Base-by-base conservation (phyloP, 1,140 invertebrate genomes). In the Chymomyza costata region DNA sequence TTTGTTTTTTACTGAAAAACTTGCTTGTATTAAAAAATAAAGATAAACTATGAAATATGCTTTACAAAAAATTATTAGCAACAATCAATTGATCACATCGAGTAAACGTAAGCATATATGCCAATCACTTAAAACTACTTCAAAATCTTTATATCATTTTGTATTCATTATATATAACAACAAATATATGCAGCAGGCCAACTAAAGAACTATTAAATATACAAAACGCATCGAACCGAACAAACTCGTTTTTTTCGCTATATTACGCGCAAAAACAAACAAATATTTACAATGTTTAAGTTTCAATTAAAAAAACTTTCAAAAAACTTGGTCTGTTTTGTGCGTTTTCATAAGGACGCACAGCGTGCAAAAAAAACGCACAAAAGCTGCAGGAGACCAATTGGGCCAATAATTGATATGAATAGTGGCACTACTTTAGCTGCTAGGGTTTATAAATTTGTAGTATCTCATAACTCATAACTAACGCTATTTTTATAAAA, bases 21-120 rank as follows among this genome's bases (percentile, higher is more conserved):
- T 52, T n/a, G n/a, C n/a, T 60, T 63, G 40, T 31, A n/a, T n/a
- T 30, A 17, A 37, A 38, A 19, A 47, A 39, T 32, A 35, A 44
- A 54, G 52, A 54, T 41, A 45, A 55, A 54, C 51, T 46, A 31
- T 28, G 46, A 38, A 44, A 60, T 45, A 38, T 21, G 18, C 32
- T 15, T 47, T 37, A 54, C 40, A 51, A 44, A 39, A 63, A 61
- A 54, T 57, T 61, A 68, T 63, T 78, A 78, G 71, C 67, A 78
- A 78, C 73, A 78, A 69, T 78, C 55, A 78, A 78, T 61, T 76
- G 73, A 78, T 78, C 66, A 78, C 73, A 76, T 76, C 56, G 43
- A 51, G 57, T 62, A 64, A 63, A 73, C 57, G 19, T 60, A 68
- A 45, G 54, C 67, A 61, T 45, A 30, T 55, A 48, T 39, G 25